Conservation (phyloP, 2,113 vertebrate genomes). For the Agelaius tricolor region DNA sequence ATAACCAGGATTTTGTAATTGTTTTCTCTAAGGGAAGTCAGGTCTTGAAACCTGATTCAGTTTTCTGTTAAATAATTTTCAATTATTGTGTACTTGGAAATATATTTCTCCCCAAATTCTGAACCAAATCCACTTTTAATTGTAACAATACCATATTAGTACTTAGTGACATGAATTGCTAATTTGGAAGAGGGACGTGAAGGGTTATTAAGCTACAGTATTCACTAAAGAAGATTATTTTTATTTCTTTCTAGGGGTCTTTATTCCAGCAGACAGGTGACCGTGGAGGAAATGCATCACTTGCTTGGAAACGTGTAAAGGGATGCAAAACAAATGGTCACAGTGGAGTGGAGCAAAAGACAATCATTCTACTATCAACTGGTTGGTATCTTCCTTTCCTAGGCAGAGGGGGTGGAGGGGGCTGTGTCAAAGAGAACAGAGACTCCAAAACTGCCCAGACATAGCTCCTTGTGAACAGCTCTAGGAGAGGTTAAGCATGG, state of each 20-base stretch:
- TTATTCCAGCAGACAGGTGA: constrained; percentile 78
- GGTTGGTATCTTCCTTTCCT: constrained; percentile 74
- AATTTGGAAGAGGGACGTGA: background rate
- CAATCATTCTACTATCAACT: constrained; percentile 90
- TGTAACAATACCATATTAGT: background rate
- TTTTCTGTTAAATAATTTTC: background rate
- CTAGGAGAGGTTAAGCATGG: background rate
- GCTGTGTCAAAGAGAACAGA: background rate
- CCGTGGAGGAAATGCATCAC: constrained; percentile 70
- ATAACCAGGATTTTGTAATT: constrained; percentile 6
- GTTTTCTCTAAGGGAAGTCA: background rate
- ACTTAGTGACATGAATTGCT: background rate
- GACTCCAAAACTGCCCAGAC: background rate
- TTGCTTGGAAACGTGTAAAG: constrained; percentile 89
- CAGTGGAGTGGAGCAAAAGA: constrained; percentile 78
- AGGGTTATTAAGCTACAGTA: background rate
- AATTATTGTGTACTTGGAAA: background rate
- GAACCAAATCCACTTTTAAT: background rate
- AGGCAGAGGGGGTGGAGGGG: background rate
- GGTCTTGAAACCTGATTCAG: background rate
- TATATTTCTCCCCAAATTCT: background rate
- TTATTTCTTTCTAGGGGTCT: constrained; percentile 75
- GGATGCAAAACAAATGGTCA: constrained; percentile 76
- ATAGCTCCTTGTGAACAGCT: background rate
- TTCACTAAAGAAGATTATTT: background rate